These are phyloP conservation scores for Athalia circularis DNA, from an alignment of 2,888 invertebrate species.

Conservation along the genomic window DNA sequence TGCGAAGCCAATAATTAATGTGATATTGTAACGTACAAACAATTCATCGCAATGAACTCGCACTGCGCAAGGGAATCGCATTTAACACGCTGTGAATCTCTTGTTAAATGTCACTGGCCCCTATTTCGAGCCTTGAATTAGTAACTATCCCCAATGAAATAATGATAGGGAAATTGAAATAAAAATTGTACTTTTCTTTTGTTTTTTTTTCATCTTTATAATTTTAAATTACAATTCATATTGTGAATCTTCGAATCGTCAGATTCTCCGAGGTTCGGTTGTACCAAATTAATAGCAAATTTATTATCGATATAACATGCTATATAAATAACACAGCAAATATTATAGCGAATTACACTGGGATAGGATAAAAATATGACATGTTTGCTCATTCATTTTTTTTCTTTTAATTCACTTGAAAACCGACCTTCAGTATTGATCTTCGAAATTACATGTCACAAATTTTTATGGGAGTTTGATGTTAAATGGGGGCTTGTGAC, in stretches of 20 bases:
- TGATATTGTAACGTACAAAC: slow-evolving; percentile 73
- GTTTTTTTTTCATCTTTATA: slow-evolving; percentile 15
- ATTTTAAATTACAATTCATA: neutral
- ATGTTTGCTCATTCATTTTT: neutral
- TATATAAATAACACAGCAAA: too few species aligned
- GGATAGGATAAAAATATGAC: too few species aligned
- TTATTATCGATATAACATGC: too few species aligned
- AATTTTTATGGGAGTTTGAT: too few species aligned
- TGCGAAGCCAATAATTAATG: slow-evolving; percentile 58
- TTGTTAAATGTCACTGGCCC: slow-evolving; percentile 40
- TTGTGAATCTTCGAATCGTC: too few species aligned
- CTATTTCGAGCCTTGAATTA: slow-evolving; percentile 21
- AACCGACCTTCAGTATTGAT: neutral
- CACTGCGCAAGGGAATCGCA: slow-evolving; percentile 42
- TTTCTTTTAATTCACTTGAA: neutral
- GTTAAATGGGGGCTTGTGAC: slow-evolving; percentile 32
- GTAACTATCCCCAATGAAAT: slow-evolving; percentile 13
- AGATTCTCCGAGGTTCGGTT: too few species aligned
- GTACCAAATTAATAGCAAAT: too few species aligned
- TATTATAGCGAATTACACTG: too few species aligned
- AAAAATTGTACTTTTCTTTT: slow-evolving; percentile 25
- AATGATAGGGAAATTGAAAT: slow-evolving; percentile 40
- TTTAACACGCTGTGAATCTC: slow-evolving; percentile 41
- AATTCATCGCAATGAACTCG: slow-evolving; percentile 62
- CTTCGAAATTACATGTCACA: too few species aligned